Percentiles rank a stretch among this genome's conserved stretches.
phyloP scores from a whole-genome alignment of 1,140 invertebrate species.

The Drosophila willistoni region DNA sequence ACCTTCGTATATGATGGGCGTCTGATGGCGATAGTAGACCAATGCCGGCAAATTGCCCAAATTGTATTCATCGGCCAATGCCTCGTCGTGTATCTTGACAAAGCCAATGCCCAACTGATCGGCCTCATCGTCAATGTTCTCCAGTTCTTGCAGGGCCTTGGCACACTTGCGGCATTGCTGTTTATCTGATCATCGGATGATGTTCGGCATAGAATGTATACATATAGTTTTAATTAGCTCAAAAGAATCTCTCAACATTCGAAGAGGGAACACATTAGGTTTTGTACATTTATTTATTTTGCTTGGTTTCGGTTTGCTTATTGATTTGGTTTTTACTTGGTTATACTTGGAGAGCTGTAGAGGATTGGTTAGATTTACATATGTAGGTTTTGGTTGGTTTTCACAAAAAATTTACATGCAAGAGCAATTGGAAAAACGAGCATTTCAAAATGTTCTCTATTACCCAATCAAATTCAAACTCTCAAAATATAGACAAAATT shows the following conservation, averaged over 20 bases:
- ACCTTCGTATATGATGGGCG: constrained; percentile 97
- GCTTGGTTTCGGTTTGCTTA: not conserved
- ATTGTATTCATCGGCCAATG: constrained; percentile 96
- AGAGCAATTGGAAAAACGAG: constrained; percentile 24
- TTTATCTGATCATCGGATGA: constrained; percentile 87
- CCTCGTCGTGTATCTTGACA: constrained; percentile 96
- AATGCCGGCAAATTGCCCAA: constrained; percentile 93
- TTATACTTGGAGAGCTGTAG: constrained; percentile 7
- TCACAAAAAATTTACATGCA: constrained; percentile 32
- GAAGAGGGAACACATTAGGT: constrained; percentile 29
- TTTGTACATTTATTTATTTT: constrained; percentile 15
- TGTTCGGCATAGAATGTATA: constrained; percentile 13
- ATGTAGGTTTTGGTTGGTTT: constrained; percentile 12
- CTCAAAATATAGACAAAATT: constrained; percentile 24
- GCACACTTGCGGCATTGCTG: constrained; percentile 96
- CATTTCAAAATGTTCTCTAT: constrained; percentile 25
- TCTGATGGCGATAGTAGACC: constrained; percentile 97
- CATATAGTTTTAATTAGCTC: constrained; percentile 8
- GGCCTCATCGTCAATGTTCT: constrained; percentile 98
- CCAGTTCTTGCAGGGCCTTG: constrained; percentile 94
- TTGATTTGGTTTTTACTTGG: not conserved
- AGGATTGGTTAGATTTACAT: constrained; percentile 29
- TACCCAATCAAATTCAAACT: constrained; percentile 38
- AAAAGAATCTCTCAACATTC: not conserved
- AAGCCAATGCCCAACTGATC: constrained; percentile 97